Base-by-base conservation (phyloP, 2,888 invertebrate species). In the Fissipunctia ypsillon region DNA sequence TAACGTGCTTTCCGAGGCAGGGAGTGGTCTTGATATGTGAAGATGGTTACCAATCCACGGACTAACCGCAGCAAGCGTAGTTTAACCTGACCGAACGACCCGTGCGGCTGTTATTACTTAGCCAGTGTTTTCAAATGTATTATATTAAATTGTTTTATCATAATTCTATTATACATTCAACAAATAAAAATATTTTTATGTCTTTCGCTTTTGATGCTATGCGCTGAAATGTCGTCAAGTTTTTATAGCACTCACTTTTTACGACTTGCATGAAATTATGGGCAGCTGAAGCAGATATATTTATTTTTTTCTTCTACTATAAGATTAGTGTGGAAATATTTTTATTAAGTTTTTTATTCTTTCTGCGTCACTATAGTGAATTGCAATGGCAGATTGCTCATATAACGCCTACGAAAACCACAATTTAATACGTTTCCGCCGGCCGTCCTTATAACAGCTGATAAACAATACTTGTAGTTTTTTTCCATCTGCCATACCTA, bases 341-440 rank as follows among this genome's bases (percentile, higher is more conserved):
- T 69, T 67, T 66, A 63, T 59, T 72, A 35, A 12, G 22, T 67
- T 38, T 45, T 63, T 66, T 67, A 45, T 48, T 76, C 0, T 12
- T 67, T 35, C 43, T 31, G 41, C 25, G 45, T 52, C 63, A 64
- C 61, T 63, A 10, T 25, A 69, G 56, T 52, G 54, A n/a, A 41
- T 28, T 4, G 48, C 48, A 67, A 69, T 65, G 3, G 70, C 19
- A 60, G 70, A 66, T 76, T 64, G 59, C 38, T 76, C 54, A 52
- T 50, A 57, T 71, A 54, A 64, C 19, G 45, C 22, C 43, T 56
- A 57, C n/a, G 59, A 82, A 73, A 73, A 82, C 78, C 50, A 50
- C 78, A 80, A 73, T n/a, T n/a, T 63, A 82, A 82, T 73, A 54
- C 22, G 16, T 69, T 67, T 73, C 66, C 82, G 69, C 9, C 66